Evolutionary conservation across 2,797 vertebrate genomes (phyloP).

Genomic region (Ctenosaura bakeri): DNA sequence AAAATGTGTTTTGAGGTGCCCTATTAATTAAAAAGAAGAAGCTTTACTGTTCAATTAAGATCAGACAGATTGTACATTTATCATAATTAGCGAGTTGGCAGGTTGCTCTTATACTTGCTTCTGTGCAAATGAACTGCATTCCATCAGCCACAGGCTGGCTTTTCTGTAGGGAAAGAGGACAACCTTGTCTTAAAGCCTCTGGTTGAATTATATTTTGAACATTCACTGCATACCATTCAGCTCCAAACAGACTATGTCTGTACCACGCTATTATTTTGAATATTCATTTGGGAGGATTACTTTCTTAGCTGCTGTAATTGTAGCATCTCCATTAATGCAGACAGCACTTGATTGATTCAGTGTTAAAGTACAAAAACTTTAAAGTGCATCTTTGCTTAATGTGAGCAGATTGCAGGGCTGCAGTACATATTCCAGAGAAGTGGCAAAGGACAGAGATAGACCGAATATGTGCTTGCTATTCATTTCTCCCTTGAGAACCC

Average conservation of each 20-base stretch:
- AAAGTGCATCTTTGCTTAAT: background rate
- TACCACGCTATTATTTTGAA: conserved; percentile 20
- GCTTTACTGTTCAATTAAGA: conserved; percentile 25
- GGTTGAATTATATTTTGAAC: conserved; percentile 16
- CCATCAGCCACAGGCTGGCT: background rate
- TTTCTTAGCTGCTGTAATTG: conserved; percentile 23
- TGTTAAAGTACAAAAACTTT: conserved; percentile 13
- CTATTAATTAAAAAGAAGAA: conserved; percentile 8
- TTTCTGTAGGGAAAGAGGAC: conserved; percentile 13
- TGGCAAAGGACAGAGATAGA: background rate
- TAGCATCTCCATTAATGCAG: conserved; percentile 14
- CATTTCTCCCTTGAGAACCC: too few relatives aligned
- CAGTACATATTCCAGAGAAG: background rate
- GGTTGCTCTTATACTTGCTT: conserved; percentile 14
- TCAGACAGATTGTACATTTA: conserved; percentile 29
- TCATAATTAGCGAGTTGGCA: conserved; percentile 27
- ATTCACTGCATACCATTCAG: background rate
- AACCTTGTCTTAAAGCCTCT: background rate
- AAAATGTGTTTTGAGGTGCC: background rate
- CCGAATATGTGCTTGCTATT: too few relatives aligned
- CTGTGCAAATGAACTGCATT: conserved; percentile 24
- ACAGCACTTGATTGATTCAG: background rate
- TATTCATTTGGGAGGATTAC: conserved; percentile 14
- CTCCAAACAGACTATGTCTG: background rate
- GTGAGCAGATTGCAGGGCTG: background rate